Base-by-base conservation (phyloP, 53 echinoderm and acorn worm species). In the Echinarachnius parma region DNA sequence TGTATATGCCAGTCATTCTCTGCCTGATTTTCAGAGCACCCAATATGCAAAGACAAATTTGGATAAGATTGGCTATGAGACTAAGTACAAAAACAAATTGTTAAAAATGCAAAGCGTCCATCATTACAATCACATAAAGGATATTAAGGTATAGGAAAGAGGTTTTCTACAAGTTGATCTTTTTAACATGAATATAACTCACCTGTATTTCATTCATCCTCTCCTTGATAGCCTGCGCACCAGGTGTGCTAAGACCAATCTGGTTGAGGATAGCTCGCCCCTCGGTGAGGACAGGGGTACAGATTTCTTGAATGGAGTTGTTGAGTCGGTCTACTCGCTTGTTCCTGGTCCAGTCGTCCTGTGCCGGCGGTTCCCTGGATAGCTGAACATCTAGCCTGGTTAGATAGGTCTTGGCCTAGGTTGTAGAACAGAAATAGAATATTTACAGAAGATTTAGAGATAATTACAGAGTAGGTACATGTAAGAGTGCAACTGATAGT, bases 261-360 rank as follows among this genome's bases (percentile, higher is more conserved):
- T 84, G 84, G 23, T 81, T 77, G 53, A 91, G 67, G 13, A 95
- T 77, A 28, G 78, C 78, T 22, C 83, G 86, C 2, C 96, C 96
- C 59, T 95, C 91, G 16, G 64, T 48, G 25, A 91, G 60, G 49
- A 95, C 88, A 0, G 96, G 96, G 22, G 84, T 83, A 4, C 89
- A 78, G 66, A 89, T 93, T 76, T 93, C 93, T 31, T 85, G 78
- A 48, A 93, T 89, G 39, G 93, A 89, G 34, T 80, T 82, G 62
- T 86, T 82, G 28, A 93, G 81, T 33, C 86, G 82, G 1, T 78
- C 75, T 15, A 90, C 62, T 47, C 87, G 61, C 50, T 87, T 83
- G 9, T 80, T 63, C 63, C 70, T 72, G 46, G 82, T 60, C 58
- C 78, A 60, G 2, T 81, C 81, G 53, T 95, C 87, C 63, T 75